Evolutionary conservation across 2,797 vertebrate species (phyloP), one percentile per base, ranked within the genome.

Genomic region (Lithobates sylvaticus): DNA sequence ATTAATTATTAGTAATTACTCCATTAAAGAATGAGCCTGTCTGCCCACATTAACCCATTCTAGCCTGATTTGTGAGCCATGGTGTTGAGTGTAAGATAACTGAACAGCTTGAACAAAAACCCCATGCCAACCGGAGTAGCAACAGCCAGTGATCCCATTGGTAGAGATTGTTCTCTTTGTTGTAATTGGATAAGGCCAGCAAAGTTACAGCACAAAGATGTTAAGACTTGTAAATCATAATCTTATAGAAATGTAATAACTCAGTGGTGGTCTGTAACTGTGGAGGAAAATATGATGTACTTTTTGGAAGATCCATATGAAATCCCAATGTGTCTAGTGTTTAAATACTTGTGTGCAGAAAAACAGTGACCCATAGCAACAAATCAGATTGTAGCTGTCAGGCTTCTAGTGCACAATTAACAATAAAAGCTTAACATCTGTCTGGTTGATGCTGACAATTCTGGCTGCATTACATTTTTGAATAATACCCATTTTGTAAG

Each of bases 1-100:
- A 79, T 86, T 86, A 76, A 88, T 88, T 71, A 88, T 83, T 86
- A 83, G 80, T 80, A 75, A 83, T 81, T 77, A 80, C 84, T 72
- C 88, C 61, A 64, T 87, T 87, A 84, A 87, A 79, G 47, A 79
- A 47, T 34, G 76, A 87, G 81, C 34, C 64, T 87, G 76, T 80
- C 81, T 79, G 3, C 76, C 76, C 81, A 84, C 32, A 84, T 84
- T 76, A 80, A 84, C 86, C 81, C 73, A 32, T 77, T 79, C 79
- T 34, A 26, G 27, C 1, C 67, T 86, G 78, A 86, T 65, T 39
- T 61, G 64, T 32, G 34, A 86, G 44, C 26, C 32, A 69, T 70
- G 34, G 76, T 72, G 80, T 64, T 64, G 72, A 82, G 80, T 26
- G 72, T 82, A 82, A 64, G 61, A 74, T 65, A 82, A 73, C 70